Percentiles rank a stretch among this genome's conserved stretches.
phyloP scores from a whole-genome alignment of 2,113 vertebrate species.

The Tyrannus savana region DNA sequence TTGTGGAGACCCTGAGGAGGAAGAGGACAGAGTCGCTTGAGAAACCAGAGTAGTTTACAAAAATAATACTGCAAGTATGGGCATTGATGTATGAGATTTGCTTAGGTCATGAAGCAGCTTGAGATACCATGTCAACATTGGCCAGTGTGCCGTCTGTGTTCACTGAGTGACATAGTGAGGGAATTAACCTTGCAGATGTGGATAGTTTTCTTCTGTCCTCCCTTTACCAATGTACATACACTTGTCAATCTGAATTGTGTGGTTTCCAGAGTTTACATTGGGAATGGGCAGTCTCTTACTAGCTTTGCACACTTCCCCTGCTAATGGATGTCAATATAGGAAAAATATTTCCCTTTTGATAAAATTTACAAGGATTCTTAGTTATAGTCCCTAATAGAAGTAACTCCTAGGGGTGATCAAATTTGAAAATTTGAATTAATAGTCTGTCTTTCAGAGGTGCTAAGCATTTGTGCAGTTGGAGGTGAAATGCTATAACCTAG shows the following conservation, averaged over 20 bases:
- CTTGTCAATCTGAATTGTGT: not conserved
- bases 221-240: accelerated
- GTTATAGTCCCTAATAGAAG: not conserved
- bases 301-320: not conserved
- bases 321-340: not conserved
- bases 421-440: not conserved
- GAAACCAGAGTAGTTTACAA: not conserved
- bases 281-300: not conserved
- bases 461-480: not conserved
- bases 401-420: not conserved
- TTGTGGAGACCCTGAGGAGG: not conserved
- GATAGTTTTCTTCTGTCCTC: not conserved
- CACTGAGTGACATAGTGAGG: not conserved
- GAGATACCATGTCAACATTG: not conserved
- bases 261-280: not conserved
- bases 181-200: accelerated
- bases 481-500: not conserved
- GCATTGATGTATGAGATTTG: not conserved
- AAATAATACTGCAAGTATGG: not conserved
- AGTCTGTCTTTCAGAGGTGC: not conserved
- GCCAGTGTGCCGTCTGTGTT: accelerated
- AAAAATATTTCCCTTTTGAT: not conserved
- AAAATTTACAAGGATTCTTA: not conserved
- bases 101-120: not conserved
- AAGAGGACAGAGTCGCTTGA: not conserved